A percentile compares a stretch with the other conserved stretches of the same genome.
Conservation (phyloP, 2,888 invertebrate genomes). For the Heteromurus nitidus region DNA sequence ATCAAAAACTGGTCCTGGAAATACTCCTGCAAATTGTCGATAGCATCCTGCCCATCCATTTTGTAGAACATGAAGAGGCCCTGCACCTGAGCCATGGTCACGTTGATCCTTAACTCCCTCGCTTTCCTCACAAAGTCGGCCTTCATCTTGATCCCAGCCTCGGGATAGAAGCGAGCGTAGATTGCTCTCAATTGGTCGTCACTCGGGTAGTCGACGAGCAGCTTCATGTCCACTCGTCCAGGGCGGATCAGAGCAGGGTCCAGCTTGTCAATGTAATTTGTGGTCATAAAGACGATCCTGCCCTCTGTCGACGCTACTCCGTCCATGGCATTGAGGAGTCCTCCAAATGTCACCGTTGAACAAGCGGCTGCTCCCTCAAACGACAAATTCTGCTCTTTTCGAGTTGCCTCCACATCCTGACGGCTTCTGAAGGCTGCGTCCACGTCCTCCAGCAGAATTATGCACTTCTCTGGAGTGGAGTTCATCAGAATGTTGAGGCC, state of each 20-base stretch:
- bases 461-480: constrained; percentile 58
- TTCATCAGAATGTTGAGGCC: constrained; percentile 63
- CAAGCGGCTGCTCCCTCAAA: not conserved
- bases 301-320: constrained; percentile 60
- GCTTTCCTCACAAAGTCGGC: constrained; percentile 40
- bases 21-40: constrained; percentile 47
- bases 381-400: constrained; percentile 8
- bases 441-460: constrained; percentile 68
- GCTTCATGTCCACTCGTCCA: constrained; percentile 94
- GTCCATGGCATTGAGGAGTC: constrained; percentile 64
- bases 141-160: constrained; percentile 46
- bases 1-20: constrained; percentile 55
- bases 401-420: constrained; percentile 65
- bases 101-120: constrained; percentile 44
- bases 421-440: not conserved
- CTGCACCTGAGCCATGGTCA: constrained; percentile 51
- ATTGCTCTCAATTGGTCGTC: constrained; percentile 87
- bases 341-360: constrained; percentile 51
- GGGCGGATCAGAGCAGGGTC: constrained; percentile 97
- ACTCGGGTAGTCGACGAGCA: constrained; percentile 87
- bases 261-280: constrained; percentile 78
- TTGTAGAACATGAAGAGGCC: constrained; percentile 55
- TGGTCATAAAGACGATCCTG: constrained; percentile 65
- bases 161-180: constrained; percentile 88
- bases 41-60: constrained; percentile 46